Conservation (phyloP, 2,113 vertebrate species). For the Oenanthe melanoleuca region DNA sequence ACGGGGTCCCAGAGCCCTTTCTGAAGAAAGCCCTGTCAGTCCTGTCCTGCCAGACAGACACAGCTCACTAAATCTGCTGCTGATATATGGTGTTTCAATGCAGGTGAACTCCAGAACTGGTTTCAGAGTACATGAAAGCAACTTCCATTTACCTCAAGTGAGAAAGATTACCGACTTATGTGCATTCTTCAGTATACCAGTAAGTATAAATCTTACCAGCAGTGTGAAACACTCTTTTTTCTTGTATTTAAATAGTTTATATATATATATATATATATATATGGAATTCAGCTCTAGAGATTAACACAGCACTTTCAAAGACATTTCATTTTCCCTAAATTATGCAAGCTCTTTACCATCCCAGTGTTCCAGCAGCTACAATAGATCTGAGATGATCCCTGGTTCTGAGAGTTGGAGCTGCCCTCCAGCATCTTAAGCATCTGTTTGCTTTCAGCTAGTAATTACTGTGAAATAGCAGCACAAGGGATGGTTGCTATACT, state of each 20-base stretch:
- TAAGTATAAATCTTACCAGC: conserved; percentile 36
- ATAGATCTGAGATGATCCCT: neutral
- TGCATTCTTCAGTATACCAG: fast-evolving
- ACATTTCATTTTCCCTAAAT: neutral
- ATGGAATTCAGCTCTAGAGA: neutral
- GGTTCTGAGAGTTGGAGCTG: neutral
- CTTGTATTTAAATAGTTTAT: neutral
- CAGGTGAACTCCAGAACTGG: conserved; percentile 64
- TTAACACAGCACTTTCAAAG: neutral
- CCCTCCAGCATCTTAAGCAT: neutral
- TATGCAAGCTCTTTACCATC: neutral
- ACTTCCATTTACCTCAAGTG: conserved; percentile 21
- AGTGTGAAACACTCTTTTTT: neutral
- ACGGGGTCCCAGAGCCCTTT: neutral
- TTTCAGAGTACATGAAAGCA: neutral
- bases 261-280: fast-evolving
- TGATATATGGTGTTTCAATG: neutral
- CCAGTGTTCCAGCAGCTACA: neutral
- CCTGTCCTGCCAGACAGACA: neutral
- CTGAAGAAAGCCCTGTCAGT: neutral
- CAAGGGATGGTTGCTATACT: neutral
- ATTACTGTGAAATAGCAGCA: neutral
- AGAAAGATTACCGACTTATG: fast-evolving
- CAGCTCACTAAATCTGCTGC: neutral
- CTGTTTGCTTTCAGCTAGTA: neutral